A percentile compares a stretch with the other conserved stretches of the same genome.
phyloP scores from a whole-genome alignment of 2,113 vertebrate species.

The Phycodurus eques region DNA sequence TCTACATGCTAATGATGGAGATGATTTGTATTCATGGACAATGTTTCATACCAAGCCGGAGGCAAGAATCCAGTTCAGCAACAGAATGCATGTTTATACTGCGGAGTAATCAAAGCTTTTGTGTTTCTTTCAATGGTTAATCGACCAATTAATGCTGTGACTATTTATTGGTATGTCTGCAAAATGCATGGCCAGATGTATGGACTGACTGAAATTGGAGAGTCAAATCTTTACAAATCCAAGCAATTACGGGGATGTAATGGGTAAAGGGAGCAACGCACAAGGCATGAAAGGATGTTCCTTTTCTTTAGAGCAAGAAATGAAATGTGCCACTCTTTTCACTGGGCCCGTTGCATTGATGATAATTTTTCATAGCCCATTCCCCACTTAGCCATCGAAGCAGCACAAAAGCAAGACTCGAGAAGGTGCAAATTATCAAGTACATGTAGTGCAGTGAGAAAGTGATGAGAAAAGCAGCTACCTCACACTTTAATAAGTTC shows the following conservation, averaged over 20 bases:
- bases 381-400: slow-evolving; percentile 71
- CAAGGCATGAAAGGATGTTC: slow-evolving; percentile 37
- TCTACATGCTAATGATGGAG: slow-evolving; percentile 17
- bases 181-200: neutral
- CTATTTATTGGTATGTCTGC: slow-evolving; percentile 7
- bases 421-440: slow-evolving; percentile 69
- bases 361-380: slow-evolving; percentile 75
- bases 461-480: slow-evolving; percentile 32
- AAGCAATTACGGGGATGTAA: slow-evolving; percentile 34
- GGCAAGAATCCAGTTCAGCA: slow-evolving; percentile 16
- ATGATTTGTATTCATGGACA: slow-evolving; percentile 20
- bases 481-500: slow-evolving; percentile 42
- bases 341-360: slow-evolving; percentile 69
- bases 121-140: slow-evolving; percentile 8
- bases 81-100: slow-evolving; percentile 19
- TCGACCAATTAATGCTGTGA: slow-evolving; percentile 9
- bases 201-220: slow-evolving; percentile 5
- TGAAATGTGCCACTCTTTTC: slow-evolving; percentile 54
- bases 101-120: slow-evolving; percentile 14
- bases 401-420: slow-evolving; percentile 65
- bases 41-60: slow-evolving; percentile 18
- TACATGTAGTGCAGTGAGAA: slow-evolving; percentile 52
- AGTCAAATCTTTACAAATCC: slow-evolving; percentile 33
- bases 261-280: slow-evolving; percentile 43
- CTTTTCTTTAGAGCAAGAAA: slow-evolving; percentile 40